A percentile compares a stretch with the other conserved stretches of the same genome.
Evolutionary conservation across 2,797 vertebrate species (phyloP).

Genomic region (Garrulus glandarius): DNA sequence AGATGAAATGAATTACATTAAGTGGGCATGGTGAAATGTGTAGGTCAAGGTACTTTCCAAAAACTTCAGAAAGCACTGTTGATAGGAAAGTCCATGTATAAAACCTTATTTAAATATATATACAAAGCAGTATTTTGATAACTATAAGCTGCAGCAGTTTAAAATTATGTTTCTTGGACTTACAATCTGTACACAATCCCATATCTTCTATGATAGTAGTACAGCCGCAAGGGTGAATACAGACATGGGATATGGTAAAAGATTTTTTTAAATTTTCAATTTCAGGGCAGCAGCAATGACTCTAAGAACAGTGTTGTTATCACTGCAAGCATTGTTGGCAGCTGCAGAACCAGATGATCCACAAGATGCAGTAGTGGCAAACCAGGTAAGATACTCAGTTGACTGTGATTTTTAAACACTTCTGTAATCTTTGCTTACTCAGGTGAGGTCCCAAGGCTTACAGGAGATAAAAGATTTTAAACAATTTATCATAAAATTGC

Average conservation of each 20-base stretch:
- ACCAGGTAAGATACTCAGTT: slow-evolving; percentile 83
- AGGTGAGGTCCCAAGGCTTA: not conserved
- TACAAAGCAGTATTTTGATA: not conserved
- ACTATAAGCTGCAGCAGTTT: not conserved
- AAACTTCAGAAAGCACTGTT: not conserved
- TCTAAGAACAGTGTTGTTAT: slow-evolving; percentile 95
- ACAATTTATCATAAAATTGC: not conserved
- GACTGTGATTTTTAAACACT: not conserved
- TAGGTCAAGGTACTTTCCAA: not conserved
- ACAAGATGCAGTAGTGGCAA: slow-evolving; percentile 97
- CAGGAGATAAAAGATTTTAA: not conserved
- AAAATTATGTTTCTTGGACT: not conserved
- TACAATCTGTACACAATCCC: not conserved
- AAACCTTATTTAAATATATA: not conserved
- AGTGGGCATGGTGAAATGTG: not conserved
- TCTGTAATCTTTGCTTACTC: not conserved
- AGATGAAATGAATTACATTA: not conserved
- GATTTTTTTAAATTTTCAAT: slow-evolving; percentile 41
- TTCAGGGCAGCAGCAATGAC: slow-evolving; percentile 98
- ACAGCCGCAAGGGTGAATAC: not conserved
- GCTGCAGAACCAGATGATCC: slow-evolving; percentile 98
- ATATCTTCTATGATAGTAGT: not conserved
- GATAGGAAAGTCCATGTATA: not conserved
- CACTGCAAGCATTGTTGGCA: slow-evolving; percentile 94
- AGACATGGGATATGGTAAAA: not conserved